Conservation (phyloP, 2,113 vertebrate species). For the Hemicordylus capensis region DNA sequence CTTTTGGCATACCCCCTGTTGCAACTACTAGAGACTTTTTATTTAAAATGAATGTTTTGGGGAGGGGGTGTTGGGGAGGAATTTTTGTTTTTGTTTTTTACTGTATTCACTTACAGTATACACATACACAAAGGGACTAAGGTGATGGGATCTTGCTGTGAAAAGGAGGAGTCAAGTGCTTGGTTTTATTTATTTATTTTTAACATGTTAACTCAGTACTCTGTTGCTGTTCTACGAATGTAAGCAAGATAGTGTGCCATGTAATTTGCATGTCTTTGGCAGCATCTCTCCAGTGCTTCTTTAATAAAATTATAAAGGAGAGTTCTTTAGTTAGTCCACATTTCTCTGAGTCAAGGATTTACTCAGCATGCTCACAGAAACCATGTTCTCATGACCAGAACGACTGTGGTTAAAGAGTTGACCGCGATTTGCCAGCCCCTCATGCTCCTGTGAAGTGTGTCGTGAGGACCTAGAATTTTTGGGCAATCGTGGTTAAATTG, state of each 20-base stretch:
- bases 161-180: background rate
- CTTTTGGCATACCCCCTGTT: conserved; percentile 18
- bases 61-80: no score
- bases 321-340: conserved; percentile 19
- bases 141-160: conserved; percentile 36
- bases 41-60: conserved; percentile 30
- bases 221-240: conserved; percentile 52
- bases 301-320: background rate
- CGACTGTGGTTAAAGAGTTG: no score
- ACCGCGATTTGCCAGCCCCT: no score
- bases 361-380: no score
- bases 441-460: no score
- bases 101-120: conserved; percentile 3
- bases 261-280: conserved; percentile 36
- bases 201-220: conserved; percentile 44
- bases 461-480: no score
- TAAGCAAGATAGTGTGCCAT: conserved; percentile 25
- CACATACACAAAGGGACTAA: conserved; percentile 39
- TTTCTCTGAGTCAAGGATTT: conserved; percentile 21
- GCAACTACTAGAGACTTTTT: conserved; percentile 41
- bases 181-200: background rate
- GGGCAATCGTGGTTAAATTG: no score
- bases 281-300: conserved; percentile 31
- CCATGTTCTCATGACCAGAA: no score
- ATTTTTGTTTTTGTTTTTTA: background rate